Conservation (phyloP, 2,888 invertebrate genomes). For the Dascillus cervinus region DNA sequence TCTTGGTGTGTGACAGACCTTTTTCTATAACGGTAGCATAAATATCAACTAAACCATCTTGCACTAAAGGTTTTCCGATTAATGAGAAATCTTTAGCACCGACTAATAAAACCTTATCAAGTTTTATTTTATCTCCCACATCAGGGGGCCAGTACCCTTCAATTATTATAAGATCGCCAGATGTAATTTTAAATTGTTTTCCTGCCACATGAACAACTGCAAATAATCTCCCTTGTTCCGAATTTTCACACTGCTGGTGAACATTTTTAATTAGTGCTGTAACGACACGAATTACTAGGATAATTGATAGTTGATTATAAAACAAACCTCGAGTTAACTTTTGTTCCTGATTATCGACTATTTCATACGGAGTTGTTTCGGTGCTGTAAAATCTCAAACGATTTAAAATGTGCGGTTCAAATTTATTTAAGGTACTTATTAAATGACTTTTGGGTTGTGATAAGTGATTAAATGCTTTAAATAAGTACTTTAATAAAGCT, state of each 20-base stretch:
- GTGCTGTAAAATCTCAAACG: slow-evolving; percentile 7
- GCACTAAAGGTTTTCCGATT: slow-evolving; percentile 71
- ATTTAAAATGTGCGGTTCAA: neutral
- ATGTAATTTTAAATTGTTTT: slow-evolving; percentile 77
- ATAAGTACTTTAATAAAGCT: slow-evolving; percentile 7
- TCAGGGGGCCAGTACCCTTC: slow-evolving; percentile 80
- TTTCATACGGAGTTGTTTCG: slow-evolving; percentile 26
- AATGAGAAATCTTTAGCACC: slow-evolving; percentile 75
- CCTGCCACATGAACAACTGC: slow-evolving; percentile 76
- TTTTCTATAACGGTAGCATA: slow-evolving; percentile 80
- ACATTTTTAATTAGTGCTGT: slow-evolving; percentile 54
- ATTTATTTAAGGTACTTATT: neutral
- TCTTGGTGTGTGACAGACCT: slow-evolving; percentile 71
- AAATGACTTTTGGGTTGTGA: neutral
- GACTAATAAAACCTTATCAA: slow-evolving; percentile 75
- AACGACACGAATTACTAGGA: slow-evolving; percentile 8
- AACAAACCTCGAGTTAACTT: slow-evolving; percentile 24
- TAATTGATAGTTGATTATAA: neutral
- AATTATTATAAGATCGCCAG: slow-evolving; percentile 75
- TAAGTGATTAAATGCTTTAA: slow-evolving; percentile 5
- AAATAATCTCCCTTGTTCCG: slow-evolving; percentile 58
- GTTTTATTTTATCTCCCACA: slow-evolving; percentile 66
- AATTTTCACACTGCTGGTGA: slow-evolving; percentile 56
- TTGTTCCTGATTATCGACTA: slow-evolving; percentile 30
- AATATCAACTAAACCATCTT: slow-evolving; percentile 63